Evolutionary conservation across 2,113 vertebrate genomes (phyloP).

Genomic region (Oreochromis niloticus): DNA sequence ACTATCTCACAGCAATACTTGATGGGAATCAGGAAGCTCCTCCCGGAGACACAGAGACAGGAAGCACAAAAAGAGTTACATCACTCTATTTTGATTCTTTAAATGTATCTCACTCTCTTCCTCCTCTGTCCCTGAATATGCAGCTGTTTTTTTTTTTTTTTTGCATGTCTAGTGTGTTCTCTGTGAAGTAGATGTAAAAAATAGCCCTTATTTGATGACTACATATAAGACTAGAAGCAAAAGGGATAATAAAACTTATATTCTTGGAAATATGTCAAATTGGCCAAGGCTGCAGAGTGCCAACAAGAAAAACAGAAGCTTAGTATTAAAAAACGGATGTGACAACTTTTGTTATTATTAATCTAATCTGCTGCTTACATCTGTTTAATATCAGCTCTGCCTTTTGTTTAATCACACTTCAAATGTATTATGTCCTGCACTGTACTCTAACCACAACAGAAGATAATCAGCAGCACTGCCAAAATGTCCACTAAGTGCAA

Average conservation of each 20-base stretch:
- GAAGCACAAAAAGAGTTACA: conserved; percentile 24
- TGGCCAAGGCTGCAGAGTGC: not conserved
- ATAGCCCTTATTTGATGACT: not conserved
- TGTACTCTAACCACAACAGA: not conserved
- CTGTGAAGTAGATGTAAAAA: not conserved
- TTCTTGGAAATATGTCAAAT: not conserved
- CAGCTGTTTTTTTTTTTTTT: not conserved
- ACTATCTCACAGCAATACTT: conserved; percentile 10
- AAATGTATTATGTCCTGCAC: not conserved
- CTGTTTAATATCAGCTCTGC: not conserved
- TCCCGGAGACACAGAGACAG: conserved; percentile 47
- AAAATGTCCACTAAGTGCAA: not conserved
- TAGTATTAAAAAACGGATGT: not conserved
- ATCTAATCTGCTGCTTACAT: not conserved
- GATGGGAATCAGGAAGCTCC: conserved; percentile 59
- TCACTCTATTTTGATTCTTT: not conserved
- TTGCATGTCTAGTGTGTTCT: not conserved
- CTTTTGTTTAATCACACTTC: not conserved
- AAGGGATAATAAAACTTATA: not conserved
- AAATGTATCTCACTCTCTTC: not conserved
- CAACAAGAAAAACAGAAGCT: not conserved
- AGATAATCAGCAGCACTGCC: not conserved
- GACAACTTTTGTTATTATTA: not conserved
- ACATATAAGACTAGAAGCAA: not conserved
- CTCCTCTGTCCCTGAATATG: not conserved